A percentile compares a stretch with the other conserved stretches of the same genome.
phyloP scores from a whole-genome alignment of 2,113 vertebrate genomes.

The Brachyhypopomus gauderio region DNA sequence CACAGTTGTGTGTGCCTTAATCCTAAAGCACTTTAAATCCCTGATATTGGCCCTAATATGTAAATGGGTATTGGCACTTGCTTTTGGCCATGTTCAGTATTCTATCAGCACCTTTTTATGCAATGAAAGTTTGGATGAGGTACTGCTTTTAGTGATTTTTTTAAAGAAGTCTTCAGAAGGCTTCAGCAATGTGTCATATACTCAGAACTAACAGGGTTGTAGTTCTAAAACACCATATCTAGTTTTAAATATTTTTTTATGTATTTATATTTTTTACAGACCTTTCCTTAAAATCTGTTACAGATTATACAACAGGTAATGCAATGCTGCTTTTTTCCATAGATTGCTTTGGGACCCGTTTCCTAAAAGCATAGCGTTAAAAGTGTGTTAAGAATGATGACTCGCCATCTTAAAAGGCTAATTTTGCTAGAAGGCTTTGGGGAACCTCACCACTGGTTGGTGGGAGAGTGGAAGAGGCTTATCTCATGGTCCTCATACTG shows the following conservation, averaged over 20 bases:
- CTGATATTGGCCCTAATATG: not conserved
- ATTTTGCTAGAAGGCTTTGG: not conserved
- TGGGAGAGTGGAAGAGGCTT: not conserved
- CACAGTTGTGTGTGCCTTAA: not conserved
- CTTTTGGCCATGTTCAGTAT: not conserved
- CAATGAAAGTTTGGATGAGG: not conserved
- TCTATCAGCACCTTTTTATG: not conserved
- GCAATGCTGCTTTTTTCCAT: slow-evolving; percentile 1
- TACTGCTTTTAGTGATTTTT: not conserved
- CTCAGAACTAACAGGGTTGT: not conserved
- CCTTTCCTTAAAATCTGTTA: not conserved
- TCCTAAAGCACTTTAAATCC: slow-evolving; percentile 3
- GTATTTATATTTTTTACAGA: too few species aligned
- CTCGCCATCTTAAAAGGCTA: not conserved
- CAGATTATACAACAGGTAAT: not conserved
- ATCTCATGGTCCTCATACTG: not conserved
- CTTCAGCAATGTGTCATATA: not conserved
- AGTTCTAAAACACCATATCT: not conserved
- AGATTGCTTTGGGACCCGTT: not conserved
- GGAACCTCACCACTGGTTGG: not conserved
- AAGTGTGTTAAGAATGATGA: not conserved
- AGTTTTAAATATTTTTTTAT: not conserved
- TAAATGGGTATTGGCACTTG: not conserved
- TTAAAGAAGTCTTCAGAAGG: not conserved
- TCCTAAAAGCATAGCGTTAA: slow-evolving; percentile 2